Evolutionary conservation across 2,888 invertebrate genomes (phyloP).

Genomic region (Formica aserva): DNA sequence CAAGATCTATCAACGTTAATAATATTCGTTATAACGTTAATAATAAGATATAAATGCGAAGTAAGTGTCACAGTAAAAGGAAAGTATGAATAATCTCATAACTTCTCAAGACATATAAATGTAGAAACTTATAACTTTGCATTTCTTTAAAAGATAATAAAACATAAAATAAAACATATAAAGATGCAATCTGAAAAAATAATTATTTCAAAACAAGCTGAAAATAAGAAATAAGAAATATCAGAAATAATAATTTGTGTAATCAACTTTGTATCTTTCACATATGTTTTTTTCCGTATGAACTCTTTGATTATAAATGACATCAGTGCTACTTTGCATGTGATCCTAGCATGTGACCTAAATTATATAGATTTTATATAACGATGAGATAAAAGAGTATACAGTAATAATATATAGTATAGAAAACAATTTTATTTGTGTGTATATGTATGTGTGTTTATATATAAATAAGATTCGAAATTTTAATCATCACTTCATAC

Average conservation of each 20-base stretch:
- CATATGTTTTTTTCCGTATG: background rate
- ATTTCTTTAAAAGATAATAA: background rate
- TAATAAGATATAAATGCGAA: background rate
- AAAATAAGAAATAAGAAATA: background rate
- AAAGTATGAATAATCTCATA: background rate
- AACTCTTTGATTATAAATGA: constrained; percentile 31
- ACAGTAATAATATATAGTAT: background rate
- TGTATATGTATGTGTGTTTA: background rate
- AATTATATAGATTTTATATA: constrained; percentile 33
- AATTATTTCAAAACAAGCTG: background rate
- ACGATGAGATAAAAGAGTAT: background rate
- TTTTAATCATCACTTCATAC: background rate
- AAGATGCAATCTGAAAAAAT: constrained; percentile 6
- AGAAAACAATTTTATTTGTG: background rate
- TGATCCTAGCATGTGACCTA: constrained; percentile 20
- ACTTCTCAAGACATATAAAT: background rate
- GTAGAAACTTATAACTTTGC: background rate
- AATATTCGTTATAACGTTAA: background rate
- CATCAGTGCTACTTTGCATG: constrained; percentile 21
- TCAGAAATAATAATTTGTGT: background rate
- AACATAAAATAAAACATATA: background rate
- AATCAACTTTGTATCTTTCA: background rate
- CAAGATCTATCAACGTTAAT: background rate
- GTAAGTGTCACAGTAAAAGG: background rate
- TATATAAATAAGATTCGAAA: background rate